Base-by-base conservation (phyloP, 2,113 vertebrate species). In the Scophthalmus maximus region DNA sequence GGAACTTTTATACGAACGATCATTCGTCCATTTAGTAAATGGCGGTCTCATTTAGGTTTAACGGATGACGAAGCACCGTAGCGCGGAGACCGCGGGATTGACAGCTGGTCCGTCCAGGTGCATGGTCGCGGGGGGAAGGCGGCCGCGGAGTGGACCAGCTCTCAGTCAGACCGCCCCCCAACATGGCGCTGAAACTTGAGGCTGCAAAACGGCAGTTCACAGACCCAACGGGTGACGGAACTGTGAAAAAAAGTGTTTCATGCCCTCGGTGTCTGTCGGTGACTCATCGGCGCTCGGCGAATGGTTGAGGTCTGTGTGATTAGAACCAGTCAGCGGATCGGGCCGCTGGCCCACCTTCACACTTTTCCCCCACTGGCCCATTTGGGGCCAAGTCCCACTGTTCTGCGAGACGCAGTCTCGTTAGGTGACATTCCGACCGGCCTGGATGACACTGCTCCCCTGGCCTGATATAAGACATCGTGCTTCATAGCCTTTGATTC, bases 281-380 rank as follows among this genome's bases (percentile, higher is more conserved):
- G 87, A 85, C 47, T 88, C 87, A 80, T 65, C 30, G 47, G 15
- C 27, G 3, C 62, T 61, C 57, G 42, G 10, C 11, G 72, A 68
- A 71, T n/a, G 26, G 68, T 40, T 51, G 81, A 82, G 73, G 81
- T 66, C 82, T 67, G 65, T 12, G 58, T 81, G 74, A 90, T 84
- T 76, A 76, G 80, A 83, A 58, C 49, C 83, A 78, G 79, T 20
- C 55, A 2, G 8, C 73, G 51, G 65, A 63, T 42, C 56, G 67
- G 79, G 65, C 74, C 34, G 53, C 32, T 76, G 72, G 51, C 79
- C 79, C 63, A 85, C 69, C 83, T 91, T 87, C 64, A 85, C 85
- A 87, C 80, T 89, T 91, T 84, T n/a, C n/a, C n/a, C n/a, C 84
- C 78, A 82, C 38, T 40, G 50, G 47, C 63, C 78, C 34, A 23